Base-by-base conservation (phyloP, 1,140 invertebrate genomes). In the Lepidurus packardi region DNA sequence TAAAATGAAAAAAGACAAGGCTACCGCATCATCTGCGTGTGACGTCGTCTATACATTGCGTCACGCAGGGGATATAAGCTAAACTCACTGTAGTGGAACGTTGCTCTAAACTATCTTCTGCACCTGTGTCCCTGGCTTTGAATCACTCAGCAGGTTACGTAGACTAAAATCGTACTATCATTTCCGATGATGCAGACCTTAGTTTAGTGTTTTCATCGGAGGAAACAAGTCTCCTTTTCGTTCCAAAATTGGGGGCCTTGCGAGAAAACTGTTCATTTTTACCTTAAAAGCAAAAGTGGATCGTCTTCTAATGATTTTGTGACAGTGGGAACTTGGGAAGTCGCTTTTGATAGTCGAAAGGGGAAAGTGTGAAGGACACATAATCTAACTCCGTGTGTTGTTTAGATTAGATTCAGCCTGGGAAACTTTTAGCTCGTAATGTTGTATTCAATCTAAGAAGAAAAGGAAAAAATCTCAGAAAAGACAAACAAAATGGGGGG, bases 141-240 rank as follows among this genome's bases (percentile, higher is more conserved):
- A 65, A 65, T 65, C 53, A 65, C 53, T 65, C 53, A 65, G 53
- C 53, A 65, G 53, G 53, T 65, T 65, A 34, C 34, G 53, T 65
- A 21, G 53, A 65, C 4, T 13, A 65, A 65, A 65, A 65, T 65
- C 0, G 53, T 65, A 65, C 53, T 65, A 65, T 65, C 21, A 65
- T 65, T 65, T 65, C 53, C 53, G 53, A 21, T 65, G 53, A 65
- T 21, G 53, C 53, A 16, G 16, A 65, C 45, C 45, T 65, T n/a
- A 13, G 21, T 7, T n/a, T 7, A 65, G 34, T 34, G 34, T 34
- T 34, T 34, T 34, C 34, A 4, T 34, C 1, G 34, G 34, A 0
- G 3, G 34, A 34, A 34, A 4, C 34, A 34, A 34, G 34, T 34
- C 34, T 4, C 34, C 4, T 34, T 34, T 34, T 1, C 34, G 4